These are phyloP conservation scores for Lamproptera curius DNA, from an alignment of 2,888 invertebrate genomes.

Conservation along the genomic window DNA sequence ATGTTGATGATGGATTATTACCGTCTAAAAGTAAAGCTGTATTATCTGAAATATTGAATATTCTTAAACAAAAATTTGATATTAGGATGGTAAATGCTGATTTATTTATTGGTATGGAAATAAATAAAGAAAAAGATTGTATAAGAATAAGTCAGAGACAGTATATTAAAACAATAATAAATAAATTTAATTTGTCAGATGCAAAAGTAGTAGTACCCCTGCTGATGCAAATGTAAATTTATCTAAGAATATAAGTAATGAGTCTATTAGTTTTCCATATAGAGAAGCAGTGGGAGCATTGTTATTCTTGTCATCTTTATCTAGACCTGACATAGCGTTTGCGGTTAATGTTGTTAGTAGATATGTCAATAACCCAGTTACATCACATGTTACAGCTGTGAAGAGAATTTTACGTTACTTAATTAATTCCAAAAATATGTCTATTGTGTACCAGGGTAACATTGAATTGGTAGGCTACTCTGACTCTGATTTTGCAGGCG, in stretches of 20 bases:
- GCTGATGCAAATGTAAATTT: not conserved
- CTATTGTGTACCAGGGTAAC: too few relatives aligned
- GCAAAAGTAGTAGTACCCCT: not conserved
- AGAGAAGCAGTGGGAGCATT: not conserved
- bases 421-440: too few relatives aligned
- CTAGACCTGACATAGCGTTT: not conserved
- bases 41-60: too few relatives aligned
- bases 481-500: not conserved
- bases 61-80: too few relatives aligned
- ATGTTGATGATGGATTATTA: too few relatives aligned
- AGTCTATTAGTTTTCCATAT: not conserved
- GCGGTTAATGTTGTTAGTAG: too few relatives aligned
- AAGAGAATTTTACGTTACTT: not conserved
- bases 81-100: too few relatives aligned
- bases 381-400: too few relatives aligned
- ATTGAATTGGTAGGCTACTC: not conserved
- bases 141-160: not conserved
- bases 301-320: not conserved
- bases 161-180: not conserved
- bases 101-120: not conserved
- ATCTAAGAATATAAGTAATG: too few relatives aligned
- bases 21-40: too few relatives aligned
- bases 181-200: not conserved
- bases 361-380: too few relatives aligned
- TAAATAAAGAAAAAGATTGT: not conserved